phyloP scores from a whole-genome alignment of 2,797 vertebrate species.

The Peromyscus melanophrys region DNA sequence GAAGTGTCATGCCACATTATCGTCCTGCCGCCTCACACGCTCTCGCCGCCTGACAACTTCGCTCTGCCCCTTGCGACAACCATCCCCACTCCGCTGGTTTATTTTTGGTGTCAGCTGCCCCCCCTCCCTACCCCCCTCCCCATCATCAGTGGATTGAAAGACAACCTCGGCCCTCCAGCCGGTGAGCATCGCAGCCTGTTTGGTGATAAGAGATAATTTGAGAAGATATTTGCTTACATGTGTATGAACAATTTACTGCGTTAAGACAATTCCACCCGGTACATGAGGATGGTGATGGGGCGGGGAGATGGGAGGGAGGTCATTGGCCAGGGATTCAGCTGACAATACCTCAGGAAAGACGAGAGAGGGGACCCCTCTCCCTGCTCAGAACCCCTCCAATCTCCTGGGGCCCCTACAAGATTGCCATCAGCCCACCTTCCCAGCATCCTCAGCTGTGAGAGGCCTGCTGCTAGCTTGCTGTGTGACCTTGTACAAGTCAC shows the following conservation, averaged over 20 bases:
- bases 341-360: slow-evolving; percentile 83
- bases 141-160: slow-evolving; percentile 90
- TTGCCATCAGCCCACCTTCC: not conserved
- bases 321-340: slow-evolving; percentile 64
- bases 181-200: slow-evolving; percentile 92
- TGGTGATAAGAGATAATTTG: slow-evolving; percentile 95
- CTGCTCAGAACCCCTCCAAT: not conserved
- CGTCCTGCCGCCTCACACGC: slow-evolving; percentile 96
- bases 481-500: slow-evolving; percentile 64
- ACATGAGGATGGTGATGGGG: slow-evolving; percentile 58
- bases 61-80: slow-evolving; percentile 94
- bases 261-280: slow-evolving; percentile 83
- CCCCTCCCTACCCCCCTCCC: slow-evolving; percentile 69
- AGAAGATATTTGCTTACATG: slow-evolving; percentile 94
- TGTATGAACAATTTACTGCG: slow-evolving; percentile 92
- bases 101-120: slow-evolving; percentile 92
- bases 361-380: not conserved
- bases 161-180: slow-evolving; percentile 91
- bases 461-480: not conserved
- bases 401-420: not conserved
- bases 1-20: slow-evolving; percentile 99
- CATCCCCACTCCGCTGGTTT: slow-evolving; percentile 90
- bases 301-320: slow-evolving; percentile 74
- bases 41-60: slow-evolving; percentile 96
- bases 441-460: not conserved